Evolutionary conservation across 2,888 invertebrate species (phyloP).

Genomic region (Cheilosia urbana): DNA sequence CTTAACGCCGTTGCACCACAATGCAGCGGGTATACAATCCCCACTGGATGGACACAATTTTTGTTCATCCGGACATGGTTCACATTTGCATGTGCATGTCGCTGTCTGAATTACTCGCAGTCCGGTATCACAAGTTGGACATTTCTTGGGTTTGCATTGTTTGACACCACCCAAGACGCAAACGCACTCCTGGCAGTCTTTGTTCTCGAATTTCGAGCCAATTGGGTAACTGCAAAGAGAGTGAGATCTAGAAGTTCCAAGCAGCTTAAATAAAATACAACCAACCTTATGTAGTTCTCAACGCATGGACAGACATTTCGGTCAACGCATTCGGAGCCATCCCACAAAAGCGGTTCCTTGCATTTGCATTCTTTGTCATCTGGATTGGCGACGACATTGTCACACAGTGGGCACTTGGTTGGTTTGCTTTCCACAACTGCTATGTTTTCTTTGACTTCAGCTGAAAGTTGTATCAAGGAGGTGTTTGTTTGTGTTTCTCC

Average conservation of each 20-base stretch:
- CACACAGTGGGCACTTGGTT: constrained; percentile 85
- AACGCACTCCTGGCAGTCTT: constrained; percentile 91
- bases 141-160: constrained; percentile 88
- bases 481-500: neutral
- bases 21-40: constrained; percentile 87
- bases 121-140: constrained; percentile 86
- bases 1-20: constrained; percentile 92
- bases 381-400: constrained; percentile 76
- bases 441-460: constrained; percentile 78
- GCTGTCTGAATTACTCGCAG: constrained; percentile 86
- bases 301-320: constrained; percentile 91
- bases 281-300: constrained; percentile 87
- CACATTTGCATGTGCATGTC: constrained; percentile 89
- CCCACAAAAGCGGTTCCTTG: constrained; percentile 86
- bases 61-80: constrained; percentile 88
- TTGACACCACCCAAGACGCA: constrained; percentile 90
- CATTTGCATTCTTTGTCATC: constrained; percentile 85
- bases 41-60: constrained; percentile 90
- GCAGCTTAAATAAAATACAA: constrained; percentile 46
- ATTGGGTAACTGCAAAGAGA: constrained; percentile 86
- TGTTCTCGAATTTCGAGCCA: constrained; percentile 88
- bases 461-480: constrained; percentile 65
- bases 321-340: constrained; percentile 89
- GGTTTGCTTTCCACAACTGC: constrained; percentile 70
- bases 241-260: constrained; percentile 5